Evolutionary conservation across 2,888 invertebrate species (phyloP).

Genomic region (Altica lythri): DNA sequence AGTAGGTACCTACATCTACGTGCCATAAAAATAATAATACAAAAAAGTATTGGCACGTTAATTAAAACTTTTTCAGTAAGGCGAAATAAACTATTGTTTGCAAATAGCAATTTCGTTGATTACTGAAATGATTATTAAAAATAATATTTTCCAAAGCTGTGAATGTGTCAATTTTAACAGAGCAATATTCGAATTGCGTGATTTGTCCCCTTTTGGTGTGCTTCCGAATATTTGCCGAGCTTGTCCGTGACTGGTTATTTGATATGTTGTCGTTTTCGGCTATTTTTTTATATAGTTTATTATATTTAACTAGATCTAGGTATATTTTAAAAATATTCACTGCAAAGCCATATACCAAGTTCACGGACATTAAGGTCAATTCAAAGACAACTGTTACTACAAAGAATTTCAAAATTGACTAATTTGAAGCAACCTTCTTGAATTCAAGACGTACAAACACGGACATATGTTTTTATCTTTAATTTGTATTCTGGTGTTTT

Average conservation of each 20-base stretch:
- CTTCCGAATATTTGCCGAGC: conserved; percentile 42
- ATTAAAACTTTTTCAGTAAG: too few species aligned
- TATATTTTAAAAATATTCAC: conserved; percentile 14
- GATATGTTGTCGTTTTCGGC: conserved; percentile 51
- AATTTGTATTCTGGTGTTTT: conserved; percentile 32
- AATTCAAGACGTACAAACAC: conserved; percentile 30
- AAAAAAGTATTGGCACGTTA: too few species aligned
- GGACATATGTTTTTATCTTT: conserved; percentile 18
- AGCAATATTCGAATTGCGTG: too few species aligned
- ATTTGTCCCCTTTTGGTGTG: conserved; percentile 47
- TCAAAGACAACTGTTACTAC: conserved; percentile 2
- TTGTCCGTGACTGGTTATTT: conserved; percentile 54
- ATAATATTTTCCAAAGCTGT: too few species aligned
- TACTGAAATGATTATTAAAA: too few species aligned
- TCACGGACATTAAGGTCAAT: conserved; percentile 40
- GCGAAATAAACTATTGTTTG: too few species aligned
- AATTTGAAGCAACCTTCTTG: conserved; percentile 9
- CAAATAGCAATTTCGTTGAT: too few species aligned
- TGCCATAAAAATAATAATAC: too few species aligned
- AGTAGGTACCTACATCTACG: too few species aligned
- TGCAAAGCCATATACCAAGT: conserved; percentile 43
- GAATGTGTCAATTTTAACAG: too few species aligned
- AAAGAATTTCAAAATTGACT: conserved; percentile 7
- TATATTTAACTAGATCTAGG: conserved; percentile 15
- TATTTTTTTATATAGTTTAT: conserved; percentile 12